Percentiles rank a stretch among this genome's conserved stretches.
These are phyloP conservation scores for Rhynchotus rufescens DNA, from an alignment of 2,797 vertebrate species.

Conservation along the genomic window DNA sequence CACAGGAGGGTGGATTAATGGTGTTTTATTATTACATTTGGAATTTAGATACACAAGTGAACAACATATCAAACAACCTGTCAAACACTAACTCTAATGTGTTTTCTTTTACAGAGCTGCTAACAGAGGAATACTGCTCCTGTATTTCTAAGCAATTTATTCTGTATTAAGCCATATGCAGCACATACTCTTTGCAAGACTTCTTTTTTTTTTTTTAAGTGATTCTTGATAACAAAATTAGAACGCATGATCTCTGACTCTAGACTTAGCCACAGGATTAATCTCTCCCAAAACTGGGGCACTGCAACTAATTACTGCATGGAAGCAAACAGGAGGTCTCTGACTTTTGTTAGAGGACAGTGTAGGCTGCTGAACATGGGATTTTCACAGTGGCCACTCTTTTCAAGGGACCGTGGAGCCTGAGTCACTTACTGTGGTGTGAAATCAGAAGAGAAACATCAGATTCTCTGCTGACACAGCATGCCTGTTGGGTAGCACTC, in stretches of 20 bases:
- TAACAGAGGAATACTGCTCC: neutral
- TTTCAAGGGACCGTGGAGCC: neutral
- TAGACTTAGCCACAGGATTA: neutral
- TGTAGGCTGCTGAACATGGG: neutral
- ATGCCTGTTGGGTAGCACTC: neutral
- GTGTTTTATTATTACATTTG: conserved; percentile 3
- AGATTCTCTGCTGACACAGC: neutral
- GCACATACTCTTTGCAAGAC: conserved; percentile 37
- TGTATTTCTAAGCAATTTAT: conserved; percentile 44
- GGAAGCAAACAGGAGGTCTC: neutral
- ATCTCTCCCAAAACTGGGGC: neutral
- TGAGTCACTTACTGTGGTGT: neutral
- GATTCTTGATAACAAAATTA: conserved; percentile 47
- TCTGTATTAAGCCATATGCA: neutral
- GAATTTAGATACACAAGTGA: conserved; percentile 23
- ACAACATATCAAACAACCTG: neutral
- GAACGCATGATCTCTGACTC: neutral
- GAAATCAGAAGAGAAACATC: conserved; percentile 7
- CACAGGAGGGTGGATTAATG: neutral
- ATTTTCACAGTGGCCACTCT: neutral
- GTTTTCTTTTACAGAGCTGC: conserved; percentile 9
- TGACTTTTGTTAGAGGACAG: neutral
- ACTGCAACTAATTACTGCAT: neutral
- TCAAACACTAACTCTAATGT: conserved; percentile 11
- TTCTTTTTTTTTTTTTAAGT: conserved; percentile 29